Evolutionary conservation across 2,888 invertebrate species (phyloP).

Genomic region (Onthophagus sagittarius): DNA sequence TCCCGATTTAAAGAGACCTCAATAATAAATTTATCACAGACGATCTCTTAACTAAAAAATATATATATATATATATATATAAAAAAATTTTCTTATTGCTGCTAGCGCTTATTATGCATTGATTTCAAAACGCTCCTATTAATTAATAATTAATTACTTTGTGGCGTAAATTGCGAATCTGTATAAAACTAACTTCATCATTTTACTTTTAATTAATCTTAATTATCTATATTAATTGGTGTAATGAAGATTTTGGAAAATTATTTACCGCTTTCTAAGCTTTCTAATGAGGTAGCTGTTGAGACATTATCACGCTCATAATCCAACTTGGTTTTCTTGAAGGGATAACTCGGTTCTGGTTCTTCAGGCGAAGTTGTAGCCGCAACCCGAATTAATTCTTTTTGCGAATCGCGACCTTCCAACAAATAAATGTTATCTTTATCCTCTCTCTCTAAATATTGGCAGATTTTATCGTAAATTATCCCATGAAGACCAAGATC

Average conservation of each 20-base stretch:
- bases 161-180: no score
- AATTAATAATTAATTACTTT: no score
- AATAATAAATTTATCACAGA: not conserved
- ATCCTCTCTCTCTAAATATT: constrained; percentile 62
- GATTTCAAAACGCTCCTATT: not conserved
- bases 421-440: constrained; percentile 81
- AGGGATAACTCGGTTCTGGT: constrained; percentile 18
- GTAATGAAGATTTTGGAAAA: not conserved
- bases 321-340: constrained; percentile 46
- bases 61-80: no score
- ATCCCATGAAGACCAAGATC: constrained; percentile 90
- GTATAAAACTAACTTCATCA: no score
- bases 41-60: not conserved
- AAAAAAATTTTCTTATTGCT: not conserved
- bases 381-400: constrained; percentile 53
- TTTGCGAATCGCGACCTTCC: constrained; percentile 73
- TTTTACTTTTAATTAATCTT: not conserved
- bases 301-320: constrained; percentile 43
- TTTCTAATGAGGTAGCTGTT: constrained; percentile 58
- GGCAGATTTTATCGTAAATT: constrained; percentile 91
- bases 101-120: not conserved
- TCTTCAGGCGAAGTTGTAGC: constrained; percentile 39
- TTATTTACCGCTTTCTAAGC: constrained; percentile 43
- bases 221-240: no score
- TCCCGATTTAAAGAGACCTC: not conserved